Evolutionary conservation across 2,797 vertebrate species (phyloP).

Genomic region (Molossus molossus): DNA sequence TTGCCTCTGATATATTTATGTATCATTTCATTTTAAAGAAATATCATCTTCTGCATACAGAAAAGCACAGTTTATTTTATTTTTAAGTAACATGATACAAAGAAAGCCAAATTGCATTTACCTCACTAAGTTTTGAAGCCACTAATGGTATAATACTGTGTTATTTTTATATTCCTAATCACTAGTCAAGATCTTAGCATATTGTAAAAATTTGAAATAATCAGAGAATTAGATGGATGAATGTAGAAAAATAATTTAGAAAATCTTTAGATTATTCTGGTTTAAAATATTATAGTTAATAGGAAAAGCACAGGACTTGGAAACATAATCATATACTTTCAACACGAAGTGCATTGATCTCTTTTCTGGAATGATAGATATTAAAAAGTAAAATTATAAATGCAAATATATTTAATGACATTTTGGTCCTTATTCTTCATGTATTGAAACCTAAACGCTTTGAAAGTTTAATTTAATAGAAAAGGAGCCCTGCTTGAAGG

Average conservation of each 20-base stretch:
- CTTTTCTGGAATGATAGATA: not conserved
- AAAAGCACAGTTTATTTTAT: slow-evolving; percentile 15
- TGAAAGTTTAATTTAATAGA: not conserved
- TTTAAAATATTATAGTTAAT: not conserved
- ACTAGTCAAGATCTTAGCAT: not conserved
- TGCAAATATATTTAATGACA: not conserved
- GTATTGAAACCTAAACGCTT: not conserved
- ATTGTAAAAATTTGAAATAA: not conserved
- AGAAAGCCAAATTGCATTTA: not conserved
- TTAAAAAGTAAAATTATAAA: not conserved
- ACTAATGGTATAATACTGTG: not conserved
- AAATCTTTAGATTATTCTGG: not conserved
- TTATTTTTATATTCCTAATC: not conserved
- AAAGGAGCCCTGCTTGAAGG: not conserved
- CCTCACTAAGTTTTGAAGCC: not conserved
- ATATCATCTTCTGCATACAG: not conserved
- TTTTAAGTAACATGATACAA: not conserved
- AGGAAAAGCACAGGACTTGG: not conserved
- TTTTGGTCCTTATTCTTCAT: not conserved
- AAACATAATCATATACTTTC: not conserved
- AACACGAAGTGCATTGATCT: not conserved
- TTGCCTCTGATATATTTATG: slow-evolving; percentile 2
- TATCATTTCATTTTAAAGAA: slow-evolving; percentile 29
- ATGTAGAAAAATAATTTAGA: not conserved
- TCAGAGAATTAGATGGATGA: not conserved